Evolutionary conservation across 2,797 vertebrate species (phyloP), one percentile per base, ranked within the genome.

Genomic region (Scomberomorus guttatus): DNA sequence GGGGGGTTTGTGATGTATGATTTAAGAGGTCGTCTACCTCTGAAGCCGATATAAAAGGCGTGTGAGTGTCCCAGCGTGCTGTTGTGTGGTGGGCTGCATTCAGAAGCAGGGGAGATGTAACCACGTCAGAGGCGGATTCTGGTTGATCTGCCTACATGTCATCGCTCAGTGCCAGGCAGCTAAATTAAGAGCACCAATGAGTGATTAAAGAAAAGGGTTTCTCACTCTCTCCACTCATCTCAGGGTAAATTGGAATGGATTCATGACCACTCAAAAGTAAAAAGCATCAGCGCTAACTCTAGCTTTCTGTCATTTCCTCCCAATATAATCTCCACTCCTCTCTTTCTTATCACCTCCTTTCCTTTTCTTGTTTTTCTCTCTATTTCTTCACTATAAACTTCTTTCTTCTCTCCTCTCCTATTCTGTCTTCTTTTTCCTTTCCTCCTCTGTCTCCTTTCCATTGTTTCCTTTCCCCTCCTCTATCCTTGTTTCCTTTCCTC

Each of bases 161-260:
- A 22, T 20, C 17, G 8, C 8, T 78, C 52, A 0, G 46, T 2
- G 39, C 59, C 84, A 84, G 78, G 42, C 51, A 10, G 68, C 62
- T 74, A 44, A 83, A 81, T 85, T 39, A 79, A 62, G 80, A 86
- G 72, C 82, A 29, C 42, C 56, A 27, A 42, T 0, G 25, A 55
- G 70, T 17, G 58, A 68, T 76, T 71, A 9, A 78, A 63, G 71
- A 25, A 64, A 76, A 8, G 13, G 32, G 34, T 27, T 58, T 52
- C 20, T 44, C 25, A 6, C 59, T 39, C 48, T 22, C 51, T 65
- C 39, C 22, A 3, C 60, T 86, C 77, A 9, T 59, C 44, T 75
- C 29, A 0, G 24, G 32, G 56, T 56, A 37, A 74, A 81, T 65
- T 46, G 9, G 27, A 79, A 71, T 17, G 63, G 64, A 81, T 54